Evolutionary conservation across 2,113 vertebrate species (phyloP), one percentile per base, ranked within the genome.

Genomic region (Turnix velox): DNA sequence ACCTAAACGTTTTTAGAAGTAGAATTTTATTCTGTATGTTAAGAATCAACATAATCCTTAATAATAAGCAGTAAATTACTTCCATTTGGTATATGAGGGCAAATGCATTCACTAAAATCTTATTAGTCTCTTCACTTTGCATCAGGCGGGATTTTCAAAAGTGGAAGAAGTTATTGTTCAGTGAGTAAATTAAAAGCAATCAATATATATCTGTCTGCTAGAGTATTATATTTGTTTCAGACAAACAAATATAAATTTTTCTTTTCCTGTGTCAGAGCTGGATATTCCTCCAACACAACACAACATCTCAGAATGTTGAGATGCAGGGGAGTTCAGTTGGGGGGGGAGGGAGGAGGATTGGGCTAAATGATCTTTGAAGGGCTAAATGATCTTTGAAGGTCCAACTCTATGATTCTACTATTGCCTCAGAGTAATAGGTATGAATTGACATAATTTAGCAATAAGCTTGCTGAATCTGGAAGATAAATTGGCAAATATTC

Each of bases 231-330:
- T 59, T 90, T 68, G 25, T 23, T 93, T 67, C 57, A 78, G 31
- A 43, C 9, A 46, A 37, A 51, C 4, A 73, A 42, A 79, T 30
- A 19, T 3, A 8, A 14, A 7, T 24, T 74, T 77, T 90, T 43
- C 2, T 52, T 84, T 66, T 54, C 18, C 19, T 1, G 0, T 81
- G 30, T 63, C 20, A 63, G 31, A 71, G 2, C 2, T 49, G 24
- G 30, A 57, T 5, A 42, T 48, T 43, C 84, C n/a, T 89, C 52
- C 18, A 71, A 19, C 25, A 48, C 42, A 78, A 62, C 1, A 43
- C 14, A 45, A 2, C 58, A 77, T 8, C 12, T 57, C 40, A 16
- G 20, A 69, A 54, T 62, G 30, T n/a, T n/a, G n/a, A n/a, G n/a
- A n/a, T n/a, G n/a, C n/a, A n/a, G n/a, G n/a, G n/a, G n/a, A n/a